Evolutionary conservation across 2,888 invertebrate species (phyloP).

Genomic region (Heliconius cydno): DNA sequence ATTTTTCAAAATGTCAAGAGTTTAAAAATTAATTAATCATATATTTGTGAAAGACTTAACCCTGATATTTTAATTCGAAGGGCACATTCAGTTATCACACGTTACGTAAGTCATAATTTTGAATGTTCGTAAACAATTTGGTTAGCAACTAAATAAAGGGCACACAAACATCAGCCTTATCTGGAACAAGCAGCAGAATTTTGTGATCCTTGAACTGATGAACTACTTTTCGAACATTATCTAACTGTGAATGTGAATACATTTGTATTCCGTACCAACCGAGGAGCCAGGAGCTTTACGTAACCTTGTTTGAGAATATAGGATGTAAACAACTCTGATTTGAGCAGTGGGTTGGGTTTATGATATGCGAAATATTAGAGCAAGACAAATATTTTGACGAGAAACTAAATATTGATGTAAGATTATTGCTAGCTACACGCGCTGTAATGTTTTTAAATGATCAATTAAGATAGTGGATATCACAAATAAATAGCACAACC

Average conservation of each 20-base stretch:
- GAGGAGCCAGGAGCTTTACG: constrained; percentile 54
- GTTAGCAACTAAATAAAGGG: constrained; percentile 61
- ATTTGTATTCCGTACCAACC: constrained; percentile 49
- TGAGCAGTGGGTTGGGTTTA: constrained; percentile 65
- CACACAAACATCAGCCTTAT: constrained; percentile 52
- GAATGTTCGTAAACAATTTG: constrained; percentile 61
- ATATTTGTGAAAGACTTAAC: constrained; percentile 45
- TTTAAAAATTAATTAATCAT: constrained; percentile 38
- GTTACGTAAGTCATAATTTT: constrained; percentile 58
- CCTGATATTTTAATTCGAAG: constrained; percentile 60
- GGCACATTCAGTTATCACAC: constrained; percentile 61
- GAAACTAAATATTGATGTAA: constrained; percentile 24
- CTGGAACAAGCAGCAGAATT: constrained; percentile 41
- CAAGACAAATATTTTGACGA: constrained; percentile 55
- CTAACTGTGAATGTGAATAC: constrained; percentile 53
- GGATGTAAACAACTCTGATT: constrained; percentile 63
- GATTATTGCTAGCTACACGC: constrained; percentile 33
- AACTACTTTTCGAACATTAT: constrained; percentile 44
- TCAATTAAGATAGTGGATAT: constrained; percentile 38
- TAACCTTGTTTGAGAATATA: constrained; percentile 70
- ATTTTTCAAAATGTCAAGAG: background rate
- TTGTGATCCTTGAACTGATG: constrained; percentile 46
- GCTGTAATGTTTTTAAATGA: constrained; percentile 27
- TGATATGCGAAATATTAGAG: constrained; percentile 48
- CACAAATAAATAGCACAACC: constrained; percentile 29